Percentiles rank a stretch among this genome's conserved stretches.
Evolutionary conservation across 2,113 vertebrate genomes (phyloP).

Genomic region (Petroica traversi): DNA sequence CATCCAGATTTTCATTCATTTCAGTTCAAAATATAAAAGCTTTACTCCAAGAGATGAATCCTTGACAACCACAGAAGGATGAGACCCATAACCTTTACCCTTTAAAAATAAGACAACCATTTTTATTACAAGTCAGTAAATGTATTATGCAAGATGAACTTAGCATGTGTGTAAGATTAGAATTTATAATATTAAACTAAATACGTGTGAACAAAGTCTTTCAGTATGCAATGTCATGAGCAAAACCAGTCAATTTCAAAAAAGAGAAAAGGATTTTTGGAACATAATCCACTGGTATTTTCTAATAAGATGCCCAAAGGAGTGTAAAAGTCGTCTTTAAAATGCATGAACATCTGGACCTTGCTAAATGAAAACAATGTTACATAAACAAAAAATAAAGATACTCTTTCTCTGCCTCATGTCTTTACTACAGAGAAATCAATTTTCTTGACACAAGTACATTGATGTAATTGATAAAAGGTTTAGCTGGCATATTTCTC

Average conservation of each 20-base stretch:
- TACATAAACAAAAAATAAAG: slow-evolving; percentile 64
- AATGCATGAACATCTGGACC: slow-evolving; percentile 67
- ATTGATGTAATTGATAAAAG: slow-evolving; percentile 65
- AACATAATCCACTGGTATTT: slow-evolving; percentile 26
- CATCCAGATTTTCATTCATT: background rate
- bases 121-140: background rate
- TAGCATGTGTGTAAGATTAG: background rate
- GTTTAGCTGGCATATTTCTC: slow-evolving; percentile 42
- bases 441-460: slow-evolving; percentile 58
- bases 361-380: slow-evolving; percentile 69
- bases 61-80: background rate
- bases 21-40: background rate
- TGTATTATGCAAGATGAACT: background rate
- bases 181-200: background rate
- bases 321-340: slow-evolving; percentile 58
- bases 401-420: slow-evolving; percentile 38
- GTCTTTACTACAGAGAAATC: slow-evolving; percentile 58
- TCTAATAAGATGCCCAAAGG: slow-evolving; percentile 55
- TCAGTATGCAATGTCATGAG: background rate
- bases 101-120: background rate
- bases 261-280: slow-evolving; percentile 17
- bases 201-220: background rate
- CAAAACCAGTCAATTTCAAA: slow-evolving; percentile 4
- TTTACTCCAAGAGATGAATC: background rate
- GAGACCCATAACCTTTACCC: background rate